These are phyloP conservation scores for Chrysomela aeneicollis DNA, from an alignment of 2,888 invertebrate species.

Conservation along the genomic window DNA sequence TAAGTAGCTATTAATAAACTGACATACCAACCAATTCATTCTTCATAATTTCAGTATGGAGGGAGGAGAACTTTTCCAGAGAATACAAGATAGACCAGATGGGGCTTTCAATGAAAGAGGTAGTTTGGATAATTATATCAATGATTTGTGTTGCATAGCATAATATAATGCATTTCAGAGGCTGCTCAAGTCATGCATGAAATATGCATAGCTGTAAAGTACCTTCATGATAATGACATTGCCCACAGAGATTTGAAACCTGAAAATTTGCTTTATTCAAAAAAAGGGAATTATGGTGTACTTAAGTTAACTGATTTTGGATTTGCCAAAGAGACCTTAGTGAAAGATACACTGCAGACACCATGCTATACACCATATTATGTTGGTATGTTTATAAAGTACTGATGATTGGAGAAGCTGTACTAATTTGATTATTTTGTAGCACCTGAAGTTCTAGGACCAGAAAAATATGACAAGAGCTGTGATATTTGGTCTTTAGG, in stretches of 20 bases:
- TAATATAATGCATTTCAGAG: constrained; percentile 65
- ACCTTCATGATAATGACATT: constrained; percentile 92
- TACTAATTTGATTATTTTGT: constrained; percentile 31
- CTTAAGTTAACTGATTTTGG: constrained; percentile 99
- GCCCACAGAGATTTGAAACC: constrained; percentile 98
- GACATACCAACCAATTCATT: constrained; percentile 15
- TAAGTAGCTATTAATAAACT: constrained; percentile 56
- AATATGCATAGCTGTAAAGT: constrained; percentile 93
- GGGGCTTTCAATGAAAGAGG: constrained; percentile 96
- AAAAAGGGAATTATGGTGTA: constrained; percentile 75
- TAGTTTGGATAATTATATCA: constrained; percentile 47
- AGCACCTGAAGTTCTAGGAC: constrained; percentile 83
- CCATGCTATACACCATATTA: constrained; percentile 99
- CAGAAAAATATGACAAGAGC: constrained; percentile 97
- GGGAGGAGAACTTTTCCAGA: constrained; percentile 95
- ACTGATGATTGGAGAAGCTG: constrained; percentile 1
- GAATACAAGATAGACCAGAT: constrained; percentile 94
- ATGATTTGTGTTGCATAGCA: not conserved
- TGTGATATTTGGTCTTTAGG: constrained; percentile 99
- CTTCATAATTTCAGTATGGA: constrained; percentile 77
- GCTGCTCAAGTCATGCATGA: constrained; percentile 95
- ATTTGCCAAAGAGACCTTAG: constrained; percentile 93
- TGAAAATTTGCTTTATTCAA: constrained; percentile 93
- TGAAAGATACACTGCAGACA: constrained; percentile 90
- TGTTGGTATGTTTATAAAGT: constrained; percentile 72